These are phyloP conservation scores for Channa argus DNA, from an alignment of 2,113 vertebrate genomes.

Conservation along the genomic window DNA sequence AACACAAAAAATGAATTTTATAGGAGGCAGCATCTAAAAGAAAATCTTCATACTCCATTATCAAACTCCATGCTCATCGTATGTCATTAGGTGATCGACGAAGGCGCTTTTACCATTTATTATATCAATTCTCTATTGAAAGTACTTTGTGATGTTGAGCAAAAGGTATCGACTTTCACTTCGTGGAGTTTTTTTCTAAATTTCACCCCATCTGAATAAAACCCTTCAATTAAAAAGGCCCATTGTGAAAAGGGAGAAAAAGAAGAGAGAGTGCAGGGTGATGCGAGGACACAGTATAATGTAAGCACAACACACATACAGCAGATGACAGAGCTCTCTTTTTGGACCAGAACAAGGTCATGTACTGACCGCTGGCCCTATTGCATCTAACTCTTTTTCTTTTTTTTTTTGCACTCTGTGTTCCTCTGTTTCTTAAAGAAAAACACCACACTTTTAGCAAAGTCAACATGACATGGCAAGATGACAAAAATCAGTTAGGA, in stretches of 20 bases:
- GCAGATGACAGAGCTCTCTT: conserved; percentile 62
- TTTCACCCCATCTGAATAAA: conserved; percentile 9
- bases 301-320: conserved; percentile 29
- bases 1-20: too few relatives aligned
- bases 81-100: conserved; percentile 36
- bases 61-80: neutral
- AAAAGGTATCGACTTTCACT: conserved; percentile 49
- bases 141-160: conserved; percentile 32
- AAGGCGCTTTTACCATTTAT: conserved; percentile 36
- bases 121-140: conserved; percentile 38
- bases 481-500: conserved; percentile 35
- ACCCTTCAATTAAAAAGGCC: neutral
- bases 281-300: conserved; percentile 31
- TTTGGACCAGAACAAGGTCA: conserved; percentile 70
- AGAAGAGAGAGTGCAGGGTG: conserved; percentile 2
- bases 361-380: conserved; percentile 63
- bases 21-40: too few relatives aligned
- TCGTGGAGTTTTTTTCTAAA: conserved; percentile 22
- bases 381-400: conserved; percentile 49
- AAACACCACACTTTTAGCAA: conserved; percentile 31
- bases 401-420: neutral
- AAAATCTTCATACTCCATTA: too few relatives aligned
- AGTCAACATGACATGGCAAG: conserved; percentile 4
- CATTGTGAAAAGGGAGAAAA: neutral
- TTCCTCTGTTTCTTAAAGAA: conserved; percentile 49